Base-by-base conservation (phyloP, 2,113 vertebrate species). In the Scolopax mira region DNA sequence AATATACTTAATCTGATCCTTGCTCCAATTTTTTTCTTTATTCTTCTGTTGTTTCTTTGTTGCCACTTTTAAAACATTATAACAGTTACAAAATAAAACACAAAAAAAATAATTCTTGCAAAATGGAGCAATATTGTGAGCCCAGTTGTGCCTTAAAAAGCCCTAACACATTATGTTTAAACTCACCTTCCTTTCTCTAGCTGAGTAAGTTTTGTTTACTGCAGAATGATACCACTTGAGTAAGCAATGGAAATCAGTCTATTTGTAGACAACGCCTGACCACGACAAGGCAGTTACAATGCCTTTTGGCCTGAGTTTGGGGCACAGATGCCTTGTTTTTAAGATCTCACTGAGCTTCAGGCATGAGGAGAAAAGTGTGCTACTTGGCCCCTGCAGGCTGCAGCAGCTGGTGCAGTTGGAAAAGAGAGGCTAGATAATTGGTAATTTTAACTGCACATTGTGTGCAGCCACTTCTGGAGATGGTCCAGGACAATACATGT, bases 341-440 rank as follows among this genome's bases (percentile, higher is more conserved):
- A 64, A 83, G 49, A 62, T 17, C 4, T 55, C 31, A 13, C 14
- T 0, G 2, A 23, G 4, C 11, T 67, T 79, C 60, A 71, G n/a
- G 61, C 28, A 41, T 9, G 22, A 62, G 37, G 28, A n/a, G 16
- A 15, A 73, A 13, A 78, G 4, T 1, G 3, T 4, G 14, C 37
- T 18, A 7, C 22, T 90, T 19, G 71, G 55, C 7, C 21, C 21
- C 35, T 28, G 18, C 23, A 75, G 25, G 33, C 25, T 77, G 15
- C 0, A 0, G 41, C 9, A 16, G 24, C 27, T 31, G 39, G 17
- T 13, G 9, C 0, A 1, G 17, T 67, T 67, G 15, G 54, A 42
- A 66, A 51, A 46, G 11, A 57, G 23, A 22, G 11, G n/a, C 12
- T 30, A 58, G 11, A 9, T 10, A 24, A 21, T 2, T 3, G 12